These are phyloP conservation scores for Eidolon dupreanum DNA, from an alignment of 2,797 vertebrate genomes.

Conservation along the genomic window DNA sequence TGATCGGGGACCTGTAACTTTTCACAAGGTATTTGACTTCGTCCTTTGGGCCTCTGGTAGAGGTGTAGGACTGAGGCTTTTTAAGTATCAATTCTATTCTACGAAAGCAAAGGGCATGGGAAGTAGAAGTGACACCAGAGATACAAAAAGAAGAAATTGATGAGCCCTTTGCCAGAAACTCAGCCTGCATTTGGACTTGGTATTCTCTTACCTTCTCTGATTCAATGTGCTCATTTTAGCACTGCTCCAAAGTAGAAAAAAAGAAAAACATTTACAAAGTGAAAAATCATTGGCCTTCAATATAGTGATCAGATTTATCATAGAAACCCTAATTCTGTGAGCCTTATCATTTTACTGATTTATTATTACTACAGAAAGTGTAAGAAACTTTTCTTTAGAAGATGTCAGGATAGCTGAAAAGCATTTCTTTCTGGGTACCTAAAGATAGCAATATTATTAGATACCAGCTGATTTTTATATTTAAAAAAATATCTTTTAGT, in stretches of 20 bases:
- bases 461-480: neutral
- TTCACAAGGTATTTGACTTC: constrained; percentile 79
- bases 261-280: neutral
- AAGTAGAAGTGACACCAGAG: neutral
- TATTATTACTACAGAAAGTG: neutral
- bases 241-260: neutral
- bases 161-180: constrained; percentile 74
- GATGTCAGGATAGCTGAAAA: neutral
- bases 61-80: constrained; percentile 14
- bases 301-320: neutral
- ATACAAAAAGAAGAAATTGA: constrained; percentile 30
- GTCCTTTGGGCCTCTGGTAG: neutral
- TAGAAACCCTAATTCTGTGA: neutral
- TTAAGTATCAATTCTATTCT: neutral
- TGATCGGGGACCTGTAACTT: constrained; percentile 78
- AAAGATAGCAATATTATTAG: neutral
- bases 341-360: neutral
- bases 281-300: neutral
- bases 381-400: constrained; percentile 17
- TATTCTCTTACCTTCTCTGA: neutral
- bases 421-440: neutral
- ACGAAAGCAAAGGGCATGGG: neutral
- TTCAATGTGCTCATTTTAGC: neutral
- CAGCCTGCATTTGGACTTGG: constrained; percentile 71
- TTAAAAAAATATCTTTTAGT: neutral